These are phyloP conservation scores for Apocheima hispidaria DNA, from an alignment of 2,888 invertebrate genomes.

Conservation along the genomic window DNA sequence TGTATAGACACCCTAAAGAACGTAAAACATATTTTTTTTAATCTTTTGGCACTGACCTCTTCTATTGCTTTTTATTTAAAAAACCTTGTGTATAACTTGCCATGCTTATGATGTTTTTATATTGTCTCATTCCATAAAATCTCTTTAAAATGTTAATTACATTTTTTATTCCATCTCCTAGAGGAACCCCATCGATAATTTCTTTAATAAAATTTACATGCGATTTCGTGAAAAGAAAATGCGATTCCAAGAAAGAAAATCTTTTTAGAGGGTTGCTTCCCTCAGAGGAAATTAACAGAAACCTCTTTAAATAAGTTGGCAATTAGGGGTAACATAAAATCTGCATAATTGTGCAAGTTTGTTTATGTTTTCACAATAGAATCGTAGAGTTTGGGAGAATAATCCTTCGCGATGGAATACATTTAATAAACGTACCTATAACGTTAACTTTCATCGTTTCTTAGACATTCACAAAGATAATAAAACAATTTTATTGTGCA, in stretches of 20 bases:
- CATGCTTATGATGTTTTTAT: no score
- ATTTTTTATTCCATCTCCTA: conserved; percentile 62
- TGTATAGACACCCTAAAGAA: no score
- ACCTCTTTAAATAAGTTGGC: conserved; percentile 85
- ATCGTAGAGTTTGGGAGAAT: conserved; percentile 52
- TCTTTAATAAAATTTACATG: conserved; percentile 78
- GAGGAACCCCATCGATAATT: conserved; percentile 66
- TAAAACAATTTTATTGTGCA: no score
- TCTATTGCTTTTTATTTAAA: conserved; percentile 2
- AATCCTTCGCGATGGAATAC: conserved; percentile 34
- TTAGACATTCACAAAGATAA: no score
- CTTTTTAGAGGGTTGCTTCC: conserved; percentile 55
- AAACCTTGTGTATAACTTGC: no score
- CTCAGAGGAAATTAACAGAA: conserved; percentile 74
- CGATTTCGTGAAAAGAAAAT: conserved; percentile 66
- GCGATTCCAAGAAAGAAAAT: conserved; percentile 70
- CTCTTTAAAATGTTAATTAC: conserved; percentile 55
- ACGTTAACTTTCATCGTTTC: neutral
- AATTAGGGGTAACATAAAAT: conserved; percentile 85
- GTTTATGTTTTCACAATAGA: conserved; percentile 80
- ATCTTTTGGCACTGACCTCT: neutral
- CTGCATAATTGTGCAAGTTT: conserved; percentile 83
- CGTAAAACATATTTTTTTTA: no score
- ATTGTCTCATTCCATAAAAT: conserved; percentile 31
- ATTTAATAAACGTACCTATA: conserved; percentile 9